A percentile compares a stretch with the other conserved stretches of the same genome.
phyloP scores from a whole-genome alignment of 2,888 invertebrate species.

The Deilephila porcellus region DNA sequence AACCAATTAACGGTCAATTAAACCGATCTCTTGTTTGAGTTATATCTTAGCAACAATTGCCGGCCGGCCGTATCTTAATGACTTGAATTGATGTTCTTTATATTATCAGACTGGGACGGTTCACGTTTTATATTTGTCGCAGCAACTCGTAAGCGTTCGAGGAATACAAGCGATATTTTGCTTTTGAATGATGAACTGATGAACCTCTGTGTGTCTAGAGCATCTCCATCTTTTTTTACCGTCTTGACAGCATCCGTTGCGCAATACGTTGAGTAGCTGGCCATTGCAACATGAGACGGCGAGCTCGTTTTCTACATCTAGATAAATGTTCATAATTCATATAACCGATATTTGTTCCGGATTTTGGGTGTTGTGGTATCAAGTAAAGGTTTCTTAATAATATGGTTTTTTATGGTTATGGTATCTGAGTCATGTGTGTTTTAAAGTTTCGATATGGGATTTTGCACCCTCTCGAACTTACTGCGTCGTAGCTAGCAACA shows the following conservation, averaged over 20 bases:
- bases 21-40: constrained; percentile 72
- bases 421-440: not conserved
- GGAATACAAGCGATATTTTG: not conserved
- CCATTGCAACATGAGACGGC: too few species aligned
- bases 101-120: constrained; percentile 41
- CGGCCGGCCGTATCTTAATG: constrained; percentile 65
- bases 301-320: too few species aligned
- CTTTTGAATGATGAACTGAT: not conserved
- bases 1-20: constrained; percentile 82
- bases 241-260: too few species aligned
- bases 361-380: too few species aligned
- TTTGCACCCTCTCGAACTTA: not conserved
- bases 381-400: too few species aligned
- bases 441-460: not conserved
- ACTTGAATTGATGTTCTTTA: constrained; percentile 62
- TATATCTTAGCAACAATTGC: constrained; percentile 70
- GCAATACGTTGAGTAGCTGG: too few species aligned
- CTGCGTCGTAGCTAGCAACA: constrained; percentile 33
- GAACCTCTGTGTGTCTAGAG: not conserved
- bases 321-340: too few species aligned
- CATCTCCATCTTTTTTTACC: too few species aligned
- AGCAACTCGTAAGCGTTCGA: constrained; percentile 11
- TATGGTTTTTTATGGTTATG: too few species aligned
- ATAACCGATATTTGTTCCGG: too few species aligned
- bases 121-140: constrained; percentile 38